phyloP scores from a whole-genome alignment of 2,888 invertebrate species.

The Phortica magna region DNA sequence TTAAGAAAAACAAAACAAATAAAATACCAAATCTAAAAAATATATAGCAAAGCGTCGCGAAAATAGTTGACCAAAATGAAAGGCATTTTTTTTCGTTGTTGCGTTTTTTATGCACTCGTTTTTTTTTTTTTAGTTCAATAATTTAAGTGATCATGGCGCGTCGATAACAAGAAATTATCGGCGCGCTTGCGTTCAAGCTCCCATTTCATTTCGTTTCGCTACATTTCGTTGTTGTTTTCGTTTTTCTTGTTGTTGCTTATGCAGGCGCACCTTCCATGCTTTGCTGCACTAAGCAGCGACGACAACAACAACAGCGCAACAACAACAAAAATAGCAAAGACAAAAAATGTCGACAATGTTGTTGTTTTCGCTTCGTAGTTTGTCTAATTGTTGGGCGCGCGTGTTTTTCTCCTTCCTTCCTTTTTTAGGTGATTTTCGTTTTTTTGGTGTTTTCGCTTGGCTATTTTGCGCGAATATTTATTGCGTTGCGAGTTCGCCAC shows the following conservation, averaged over 20 bases:
- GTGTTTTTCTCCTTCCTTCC: neutral
- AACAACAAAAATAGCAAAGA: too few species aligned
- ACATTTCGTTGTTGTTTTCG: neutral
- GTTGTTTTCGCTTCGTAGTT: slow-evolving; percentile 38
- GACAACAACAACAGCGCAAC: too few species aligned
- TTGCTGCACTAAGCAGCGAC: too few species aligned
- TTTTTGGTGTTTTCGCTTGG: neutral
- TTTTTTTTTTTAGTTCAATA: slow-evolving; percentile 58
- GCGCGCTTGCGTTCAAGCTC: slow-evolving; percentile 62
- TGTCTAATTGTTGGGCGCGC: slow-evolving; percentile 72
- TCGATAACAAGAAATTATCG: slow-evolving; percentile 74
- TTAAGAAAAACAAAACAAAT: slow-evolving; percentile 1
- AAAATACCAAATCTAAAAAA: neutral
- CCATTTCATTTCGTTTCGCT: slow-evolving; percentile 18
- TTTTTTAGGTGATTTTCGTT: slow-evolving; percentile 7
- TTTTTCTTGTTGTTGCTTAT: neutral
- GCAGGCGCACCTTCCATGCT: neutral
- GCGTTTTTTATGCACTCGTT: neutral
- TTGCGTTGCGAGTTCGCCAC: slow-evolving; percentile 62
- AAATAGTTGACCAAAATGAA: slow-evolving; percentile 11
- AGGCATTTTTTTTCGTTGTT: slow-evolving; percentile 34
- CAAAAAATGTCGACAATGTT: slow-evolving; percentile 16
- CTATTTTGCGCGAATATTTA: slow-evolving; percentile 61
- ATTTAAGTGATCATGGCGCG: slow-evolving; percentile 72
- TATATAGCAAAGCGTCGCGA: neutral